phyloP scores from a whole-genome alignment of 53 echinoderm and acorn worm species.

The Antedon mediterranea region DNA sequence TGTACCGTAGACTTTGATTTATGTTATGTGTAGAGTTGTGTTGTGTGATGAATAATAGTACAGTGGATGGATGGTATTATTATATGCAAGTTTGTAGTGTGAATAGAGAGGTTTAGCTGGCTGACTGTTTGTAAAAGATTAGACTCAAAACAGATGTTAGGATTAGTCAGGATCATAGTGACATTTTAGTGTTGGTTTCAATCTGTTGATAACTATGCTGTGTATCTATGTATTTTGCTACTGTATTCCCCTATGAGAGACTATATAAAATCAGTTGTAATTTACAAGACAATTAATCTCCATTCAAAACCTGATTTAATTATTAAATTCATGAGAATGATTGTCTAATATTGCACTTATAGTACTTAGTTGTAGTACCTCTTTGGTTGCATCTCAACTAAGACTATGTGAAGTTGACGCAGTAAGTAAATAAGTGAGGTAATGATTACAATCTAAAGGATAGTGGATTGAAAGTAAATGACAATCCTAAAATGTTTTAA shows the following conservation, averaged over 20 bases:
- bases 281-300: background rate
- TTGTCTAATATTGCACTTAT: too few relatives aligned
- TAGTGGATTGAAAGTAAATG: background rate
- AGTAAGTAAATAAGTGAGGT: background rate
- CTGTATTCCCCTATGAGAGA: background rate
- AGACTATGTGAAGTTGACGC: background rate
- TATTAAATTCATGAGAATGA: too few relatives aligned
- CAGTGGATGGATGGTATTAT: too few relatives aligned
- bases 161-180: background rate
- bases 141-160: background rate
- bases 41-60: background rate
- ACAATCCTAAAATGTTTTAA: background rate
- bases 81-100: background rate
- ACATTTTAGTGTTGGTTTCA: background rate
- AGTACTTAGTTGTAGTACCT: background rate
- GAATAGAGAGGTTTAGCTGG: too few relatives aligned
- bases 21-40: background rate
- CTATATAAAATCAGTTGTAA: background rate
- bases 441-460: background rate
- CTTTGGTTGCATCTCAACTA: background rate
- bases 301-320: background rate
- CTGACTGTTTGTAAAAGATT: background rate
- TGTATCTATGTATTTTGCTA: background rate
- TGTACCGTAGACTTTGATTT: background rate
- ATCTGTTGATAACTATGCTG: background rate